A percentile compares a stretch with the other conserved stretches of the same genome.
phyloP scores from a whole-genome alignment of 2,113 vertebrate species.

The Scalopus aquaticus region DNA sequence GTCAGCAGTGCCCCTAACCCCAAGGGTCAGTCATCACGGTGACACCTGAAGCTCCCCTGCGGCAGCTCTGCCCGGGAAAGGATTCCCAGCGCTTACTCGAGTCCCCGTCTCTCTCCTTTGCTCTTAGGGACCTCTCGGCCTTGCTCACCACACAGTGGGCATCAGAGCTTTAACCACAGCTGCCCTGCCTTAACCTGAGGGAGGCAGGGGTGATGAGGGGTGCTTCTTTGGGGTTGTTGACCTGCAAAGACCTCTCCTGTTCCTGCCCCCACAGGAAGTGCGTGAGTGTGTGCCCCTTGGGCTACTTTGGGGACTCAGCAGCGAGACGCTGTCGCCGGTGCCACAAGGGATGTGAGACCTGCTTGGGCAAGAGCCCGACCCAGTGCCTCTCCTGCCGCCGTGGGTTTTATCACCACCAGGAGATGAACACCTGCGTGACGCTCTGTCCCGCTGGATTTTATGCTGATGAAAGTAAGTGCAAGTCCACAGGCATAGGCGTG shows the following conservation, averaged over 20 bases:
- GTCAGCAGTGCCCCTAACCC: too few species aligned
- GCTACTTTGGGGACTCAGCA: conserved; percentile 85
- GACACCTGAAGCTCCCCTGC: too few species aligned
- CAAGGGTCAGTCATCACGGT: too few species aligned
- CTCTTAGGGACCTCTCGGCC: too few species aligned
- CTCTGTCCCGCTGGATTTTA: conserved; percentile 87
- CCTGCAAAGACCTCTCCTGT: neutral
- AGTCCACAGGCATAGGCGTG: fast-evolving
- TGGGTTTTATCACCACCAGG: conserved; percentile 87
- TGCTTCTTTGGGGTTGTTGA: too few species aligned
- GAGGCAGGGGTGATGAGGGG: too few species aligned
- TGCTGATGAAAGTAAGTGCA: conserved; percentile 89
- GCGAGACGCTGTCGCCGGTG: conserved; percentile 90
- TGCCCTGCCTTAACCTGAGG: neutral
- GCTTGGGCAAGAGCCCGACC: conserved; percentile 76
- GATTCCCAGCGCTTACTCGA: neutral
- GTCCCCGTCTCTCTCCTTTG: neutral
- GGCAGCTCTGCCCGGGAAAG: neutral
- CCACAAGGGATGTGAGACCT: conserved; percentile 90
- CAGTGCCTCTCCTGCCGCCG: conserved; percentile 90
- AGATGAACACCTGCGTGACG: conserved; percentile 84
- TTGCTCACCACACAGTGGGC: neutral
- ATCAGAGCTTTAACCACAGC: neutral
- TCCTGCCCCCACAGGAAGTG: conserved; percentile 86
- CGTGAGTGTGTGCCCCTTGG: conserved; percentile 89